Evolutionary conservation across 2,797 vertebrate species (phyloP).

Genomic region (Pangasius sanitwongsei): DNA sequence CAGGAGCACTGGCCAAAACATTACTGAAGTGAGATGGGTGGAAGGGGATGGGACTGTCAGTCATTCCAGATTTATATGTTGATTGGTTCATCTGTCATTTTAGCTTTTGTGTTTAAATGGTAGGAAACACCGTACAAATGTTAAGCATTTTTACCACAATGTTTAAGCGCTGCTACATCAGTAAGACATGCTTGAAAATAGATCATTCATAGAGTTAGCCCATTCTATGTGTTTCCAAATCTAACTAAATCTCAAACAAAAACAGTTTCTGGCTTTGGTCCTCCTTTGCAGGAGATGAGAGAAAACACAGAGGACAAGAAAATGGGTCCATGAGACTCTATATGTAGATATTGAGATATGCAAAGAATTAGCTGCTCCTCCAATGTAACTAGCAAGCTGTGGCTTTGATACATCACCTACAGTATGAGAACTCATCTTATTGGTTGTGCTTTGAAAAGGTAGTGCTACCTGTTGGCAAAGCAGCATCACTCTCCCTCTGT

Average conservation of each 20-base stretch:
- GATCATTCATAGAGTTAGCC: too few relatives aligned
- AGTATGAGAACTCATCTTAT: neutral
- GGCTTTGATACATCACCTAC: neutral
- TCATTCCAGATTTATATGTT: neutral
- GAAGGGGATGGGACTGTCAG: neutral
- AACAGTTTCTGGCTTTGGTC: neutral
- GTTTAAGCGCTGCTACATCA: neutral
- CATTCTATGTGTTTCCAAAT: neutral
- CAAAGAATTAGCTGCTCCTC: neutral
- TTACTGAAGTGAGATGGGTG: neutral
- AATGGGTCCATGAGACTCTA: neutral
- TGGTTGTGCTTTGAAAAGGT: neutral
- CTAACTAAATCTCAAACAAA: neutral
- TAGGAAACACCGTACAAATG: neutral
- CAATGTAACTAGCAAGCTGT: neutral
- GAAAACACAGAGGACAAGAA: neutral
- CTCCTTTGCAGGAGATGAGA: neutral
- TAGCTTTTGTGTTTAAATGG: neutral
- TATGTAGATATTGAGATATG: neutral
- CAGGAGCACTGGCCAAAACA: neutral
- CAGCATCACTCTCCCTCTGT: neutral
- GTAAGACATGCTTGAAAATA: neutral
- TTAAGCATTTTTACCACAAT: neutral
- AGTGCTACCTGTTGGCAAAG: neutral
- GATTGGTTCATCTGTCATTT: neutral